Conservation (phyloP, 2,113 vertebrate species). For the Upupa epops region DNA sequence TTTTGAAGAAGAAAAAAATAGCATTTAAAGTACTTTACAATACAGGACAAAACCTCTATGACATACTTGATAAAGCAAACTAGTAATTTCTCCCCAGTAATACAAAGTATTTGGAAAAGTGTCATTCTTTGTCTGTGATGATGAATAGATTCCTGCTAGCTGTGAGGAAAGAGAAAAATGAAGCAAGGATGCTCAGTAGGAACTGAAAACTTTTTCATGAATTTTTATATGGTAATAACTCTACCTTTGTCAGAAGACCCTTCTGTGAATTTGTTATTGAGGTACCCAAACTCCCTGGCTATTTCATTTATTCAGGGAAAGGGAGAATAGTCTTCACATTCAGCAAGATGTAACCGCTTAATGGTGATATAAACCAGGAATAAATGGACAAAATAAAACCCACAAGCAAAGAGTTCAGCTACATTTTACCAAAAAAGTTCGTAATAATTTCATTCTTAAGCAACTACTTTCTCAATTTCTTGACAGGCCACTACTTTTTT, state of each 20-base stretch:
- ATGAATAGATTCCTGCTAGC: slow-evolving; percentile 22
- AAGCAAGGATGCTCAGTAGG: background rate
- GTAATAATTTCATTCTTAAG: background rate
- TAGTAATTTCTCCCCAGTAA: slow-evolving; percentile 26
- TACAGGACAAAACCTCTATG: slow-evolving; percentile 1
- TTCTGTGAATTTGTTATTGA: background rate
- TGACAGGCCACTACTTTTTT: background rate
- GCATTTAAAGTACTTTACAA: background rate
- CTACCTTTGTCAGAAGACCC: background rate
- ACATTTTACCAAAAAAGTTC: background rate
- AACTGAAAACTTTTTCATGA: background rate
- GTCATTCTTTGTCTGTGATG: slow-evolving; percentile 21
- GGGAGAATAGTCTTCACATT: background rate
- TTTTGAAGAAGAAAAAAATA: background rate
- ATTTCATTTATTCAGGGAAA: background rate
- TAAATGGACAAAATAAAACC: background rate
- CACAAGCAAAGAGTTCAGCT: background rate
- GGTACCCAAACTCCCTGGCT: background rate
- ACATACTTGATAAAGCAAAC: slow-evolving; percentile 12
- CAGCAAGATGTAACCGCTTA: background rate
- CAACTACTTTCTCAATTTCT: background rate
- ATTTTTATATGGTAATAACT: background rate
- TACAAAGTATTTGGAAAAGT: slow-evolving; percentile 34
- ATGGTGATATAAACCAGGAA: background rate
- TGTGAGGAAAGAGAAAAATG: background rate